phyloP scores from a whole-genome alignment of 2,797 vertebrate species.

The Pipistrellus pipistrellus region DNA sequence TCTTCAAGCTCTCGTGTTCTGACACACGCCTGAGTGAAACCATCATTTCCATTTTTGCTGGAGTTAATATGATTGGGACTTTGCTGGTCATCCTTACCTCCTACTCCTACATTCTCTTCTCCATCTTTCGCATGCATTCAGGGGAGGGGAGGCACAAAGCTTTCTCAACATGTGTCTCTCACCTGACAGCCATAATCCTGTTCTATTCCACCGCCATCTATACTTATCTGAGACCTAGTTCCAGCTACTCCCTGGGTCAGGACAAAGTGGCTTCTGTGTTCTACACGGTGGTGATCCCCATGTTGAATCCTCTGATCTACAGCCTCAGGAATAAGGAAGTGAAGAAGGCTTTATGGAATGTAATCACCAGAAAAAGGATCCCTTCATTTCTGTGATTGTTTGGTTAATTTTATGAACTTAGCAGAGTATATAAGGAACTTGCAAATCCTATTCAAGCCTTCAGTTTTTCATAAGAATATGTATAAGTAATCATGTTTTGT shows the following conservation, averaged over 20 bases:
- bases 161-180: constrained; percentile 58
- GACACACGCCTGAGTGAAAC: not conserved
- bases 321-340: constrained; percentile 73
- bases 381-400: not conserved
- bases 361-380: not conserved
- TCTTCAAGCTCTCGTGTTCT: constrained; percentile 74
- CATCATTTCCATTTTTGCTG: not conserved
- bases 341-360: constrained; percentile 56
- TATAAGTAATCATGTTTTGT: not conserved
- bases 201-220: constrained; percentile 62
- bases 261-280: constrained; percentile 67
- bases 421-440: not conserved
- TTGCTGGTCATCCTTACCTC: constrained; percentile 58
- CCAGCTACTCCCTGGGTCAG: constrained; percentile 27
- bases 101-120: constrained; percentile 54
- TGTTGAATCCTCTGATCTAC: constrained; percentile 77
- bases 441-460: too few relatives aligned
- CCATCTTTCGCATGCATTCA: not conserved
- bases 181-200: constrained; percentile 59
- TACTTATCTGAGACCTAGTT: constrained; percentile 70
- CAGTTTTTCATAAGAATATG: not conserved
- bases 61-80: not conserved
- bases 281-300: constrained; percentile 69
- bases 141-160: constrained; percentile 30
- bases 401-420: not conserved